Evolutionary conservation across 2,797 vertebrate species (phyloP).

Genomic region (Helarctos malayanus): DNA sequence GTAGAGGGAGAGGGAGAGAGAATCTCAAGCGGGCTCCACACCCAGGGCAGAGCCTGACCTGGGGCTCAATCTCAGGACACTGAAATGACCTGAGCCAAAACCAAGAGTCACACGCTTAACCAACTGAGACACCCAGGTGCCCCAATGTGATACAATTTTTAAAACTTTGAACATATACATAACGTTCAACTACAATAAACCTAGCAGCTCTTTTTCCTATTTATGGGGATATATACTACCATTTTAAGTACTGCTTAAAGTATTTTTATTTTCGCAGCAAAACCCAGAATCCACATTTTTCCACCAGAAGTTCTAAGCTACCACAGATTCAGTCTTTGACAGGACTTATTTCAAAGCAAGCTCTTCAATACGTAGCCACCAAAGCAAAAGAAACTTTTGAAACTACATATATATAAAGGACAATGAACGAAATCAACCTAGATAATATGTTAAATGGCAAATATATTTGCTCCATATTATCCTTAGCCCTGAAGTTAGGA

Average conservation of each 20-base stretch:
- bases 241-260: neutral
- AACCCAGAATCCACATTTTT: conserved; percentile 43
- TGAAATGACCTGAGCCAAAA: neutral
- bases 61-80: neutral
- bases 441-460: neutral
- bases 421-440: neutral
- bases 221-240: neutral
- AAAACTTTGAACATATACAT: neutral
- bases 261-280: conserved; percentile 40
- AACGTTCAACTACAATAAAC: neutral
- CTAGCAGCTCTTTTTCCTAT: neutral
- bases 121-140: neutral
- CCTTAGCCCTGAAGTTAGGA: neutral
- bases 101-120: neutral
- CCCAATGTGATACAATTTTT: neutral
- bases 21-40: neutral
- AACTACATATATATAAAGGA: neutral
- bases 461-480: neutral
- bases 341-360: conserved; percentile 55
- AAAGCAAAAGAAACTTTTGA: neutral
- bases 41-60: neutral
- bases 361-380: neutral
- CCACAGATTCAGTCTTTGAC: conserved; percentile 8
- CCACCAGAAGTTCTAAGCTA: neutral
- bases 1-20: neutral